Evolutionary conservation across 2,888 invertebrate genomes (phyloP), one percentile per base, ranked within the genome.

Genomic region (Agonum fuliginosum): DNA sequence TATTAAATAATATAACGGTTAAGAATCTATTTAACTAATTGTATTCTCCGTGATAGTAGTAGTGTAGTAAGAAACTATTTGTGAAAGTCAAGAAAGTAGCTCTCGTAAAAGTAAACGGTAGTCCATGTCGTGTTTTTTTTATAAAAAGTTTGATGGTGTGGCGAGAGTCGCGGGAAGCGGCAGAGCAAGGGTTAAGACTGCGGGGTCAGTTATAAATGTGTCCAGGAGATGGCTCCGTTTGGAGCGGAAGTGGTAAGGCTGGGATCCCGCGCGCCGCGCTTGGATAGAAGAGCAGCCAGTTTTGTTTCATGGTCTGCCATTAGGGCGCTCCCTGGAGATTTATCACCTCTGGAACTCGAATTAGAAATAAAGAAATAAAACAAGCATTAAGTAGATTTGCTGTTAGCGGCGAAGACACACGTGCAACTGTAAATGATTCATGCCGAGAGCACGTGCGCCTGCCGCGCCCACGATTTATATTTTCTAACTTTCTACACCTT

Each of bases 321-420:
- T 75, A 75, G 67, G 62, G 46, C 22, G 19, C 65, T 65, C 65
- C 34, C 19, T n/a, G 19, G 19, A 75, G 75, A 75, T 75, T 75
- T 75, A 75, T 75, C 67, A 51, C 67, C 37, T 30, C 51, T 51
- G 67, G 75, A 75, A 67, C 75, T 75, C 67, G 75, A 75, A 75
- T 75, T 75, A 75, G 75, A 75, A 75, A 75, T 75, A 67, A 75
- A 75, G 75, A 75, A 75, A 75, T 75, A 75, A 75, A 75, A 75
- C 75, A 75, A 75, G 41, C 75, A 75, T 67, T 75, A 75, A 75
- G 75, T 75, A 75, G 67, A 75, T 75, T 75, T 74, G 74, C 75
- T 75, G 75, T 75, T 67, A 62, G 75, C 67, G 75, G 67, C 67
- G 24, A 67, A 75, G 75, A 75, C 75, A 75, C 75, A 75, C 67